Conservation (phyloP, 2,797 vertebrate genomes). For the Epinephelus coioides region DNA sequence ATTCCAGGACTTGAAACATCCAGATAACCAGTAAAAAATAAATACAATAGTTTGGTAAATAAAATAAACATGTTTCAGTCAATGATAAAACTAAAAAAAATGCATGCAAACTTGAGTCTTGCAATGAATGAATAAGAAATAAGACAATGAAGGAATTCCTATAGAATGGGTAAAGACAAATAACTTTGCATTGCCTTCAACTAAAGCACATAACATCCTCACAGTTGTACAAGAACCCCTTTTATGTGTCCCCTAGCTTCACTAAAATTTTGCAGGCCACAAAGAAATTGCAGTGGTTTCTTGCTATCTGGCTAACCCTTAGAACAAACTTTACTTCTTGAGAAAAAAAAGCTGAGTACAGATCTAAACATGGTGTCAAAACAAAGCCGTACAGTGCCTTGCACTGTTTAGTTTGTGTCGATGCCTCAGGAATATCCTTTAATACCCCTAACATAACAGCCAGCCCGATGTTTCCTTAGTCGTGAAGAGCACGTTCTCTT, state of each 20-base stretch:
- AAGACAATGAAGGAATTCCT: background rate
- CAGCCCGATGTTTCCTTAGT: conserved; percentile 43
- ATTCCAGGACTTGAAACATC: conserved; percentile 3
- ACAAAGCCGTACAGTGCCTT: conserved; percentile 13
- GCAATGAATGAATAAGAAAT: conserved; percentile 6
- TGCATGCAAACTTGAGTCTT: background rate
- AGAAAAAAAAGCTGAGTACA: background rate
- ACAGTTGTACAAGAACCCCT: background rate
- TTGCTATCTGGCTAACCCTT: background rate
- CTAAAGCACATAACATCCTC: background rate
- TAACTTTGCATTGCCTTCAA: conserved; percentile 8
- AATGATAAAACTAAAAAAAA: conserved; percentile 16
- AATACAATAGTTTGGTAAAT: conserved; percentile 35
- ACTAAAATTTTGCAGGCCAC: conserved; percentile 1
- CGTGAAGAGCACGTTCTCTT: conserved; percentile 42
- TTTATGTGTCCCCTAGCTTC: background rate
- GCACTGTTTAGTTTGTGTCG: conserved; percentile 1
- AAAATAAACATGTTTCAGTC: conserved; percentile 39
- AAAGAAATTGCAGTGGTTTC: conserved; percentile 2
- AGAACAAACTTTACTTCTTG: conserved; percentile 16
- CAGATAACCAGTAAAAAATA: conserved; percentile 28
- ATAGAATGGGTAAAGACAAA: background rate
- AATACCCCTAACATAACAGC: background rate
- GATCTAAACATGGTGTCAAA: conserved; percentile 25
- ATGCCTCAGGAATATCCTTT: conserved; percentile 4